Conservation (phyloP, 2,113 vertebrate species). For the Leptocoma aspasia region DNA sequence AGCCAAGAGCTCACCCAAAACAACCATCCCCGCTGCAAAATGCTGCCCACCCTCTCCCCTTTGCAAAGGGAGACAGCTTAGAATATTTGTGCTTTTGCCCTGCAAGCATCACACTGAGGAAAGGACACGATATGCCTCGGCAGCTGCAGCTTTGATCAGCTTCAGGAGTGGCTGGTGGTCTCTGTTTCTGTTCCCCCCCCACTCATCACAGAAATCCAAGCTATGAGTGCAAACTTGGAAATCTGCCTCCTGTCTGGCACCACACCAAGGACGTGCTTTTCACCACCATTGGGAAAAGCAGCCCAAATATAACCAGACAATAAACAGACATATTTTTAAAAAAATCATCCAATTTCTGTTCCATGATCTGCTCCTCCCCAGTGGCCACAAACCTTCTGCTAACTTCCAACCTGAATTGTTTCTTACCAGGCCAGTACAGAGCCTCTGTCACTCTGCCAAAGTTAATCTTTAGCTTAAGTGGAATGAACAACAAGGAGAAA, state of each 20-base stretch:
- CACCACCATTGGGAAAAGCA: not conserved
- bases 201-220: not conserved
- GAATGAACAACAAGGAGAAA: not conserved
- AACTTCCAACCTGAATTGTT: not conserved
- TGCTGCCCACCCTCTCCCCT: not conserved
- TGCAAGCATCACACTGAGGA: not conserved
- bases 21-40: rapidly evolving
- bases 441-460: not conserved
- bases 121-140: rapidly evolving
- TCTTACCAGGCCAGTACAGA: not conserved
- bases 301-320: not conserved
- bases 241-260: not conserved
- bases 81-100: not conserved
- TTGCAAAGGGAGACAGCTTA: not conserved
- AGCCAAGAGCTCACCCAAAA: not conserved
- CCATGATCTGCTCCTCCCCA: not conserved
- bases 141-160: not conserved
- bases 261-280: not conserved
- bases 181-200: not conserved
- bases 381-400: not conserved
- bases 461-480: not conserved
- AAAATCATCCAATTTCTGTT: not conserved
- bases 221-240: not conserved
- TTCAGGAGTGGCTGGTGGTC: not conserved
- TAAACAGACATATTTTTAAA: not conserved